A percentile compares a stretch with the other conserved stretches of the same genome.
Evolutionary conservation across 53 echinoderm and acorn worm genomes (phyloP).

Genomic region (Zoroaster sp.): DNA sequence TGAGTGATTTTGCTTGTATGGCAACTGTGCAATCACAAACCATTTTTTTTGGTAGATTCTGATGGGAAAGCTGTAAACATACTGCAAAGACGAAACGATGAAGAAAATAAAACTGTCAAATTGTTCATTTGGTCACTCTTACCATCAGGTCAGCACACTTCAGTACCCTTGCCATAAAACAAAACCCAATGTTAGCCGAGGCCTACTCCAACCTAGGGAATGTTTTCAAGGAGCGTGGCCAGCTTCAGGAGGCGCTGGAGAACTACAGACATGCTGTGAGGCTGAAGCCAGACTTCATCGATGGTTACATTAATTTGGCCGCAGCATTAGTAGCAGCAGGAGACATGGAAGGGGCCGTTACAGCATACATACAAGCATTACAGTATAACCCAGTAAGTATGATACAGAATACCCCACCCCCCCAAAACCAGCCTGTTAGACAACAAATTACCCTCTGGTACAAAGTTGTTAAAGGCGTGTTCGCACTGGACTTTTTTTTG

Average conservation of each 20-base stretch:
- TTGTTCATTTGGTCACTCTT: background rate
- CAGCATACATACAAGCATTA: slow-evolving; percentile 90
- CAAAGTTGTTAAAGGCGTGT: too few species aligned
- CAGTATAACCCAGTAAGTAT: slow-evolving; percentile 96
- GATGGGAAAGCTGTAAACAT: too few species aligned
- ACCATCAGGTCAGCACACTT: slow-evolving; percentile 90
- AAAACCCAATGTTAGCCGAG: slow-evolving; percentile 96
- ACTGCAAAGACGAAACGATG: too few species aligned
- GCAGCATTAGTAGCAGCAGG: slow-evolving; percentile 98
- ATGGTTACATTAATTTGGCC: slow-evolving; percentile 97
- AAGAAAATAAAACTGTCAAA: too few species aligned
- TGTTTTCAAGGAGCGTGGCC: slow-evolving; percentile 97
- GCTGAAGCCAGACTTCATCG: slow-evolving; percentile 98
- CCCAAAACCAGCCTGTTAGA: too few species aligned
- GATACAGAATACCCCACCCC: background rate
- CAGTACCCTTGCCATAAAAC: slow-evolving; percentile 96
- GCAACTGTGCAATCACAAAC: too few species aligned
- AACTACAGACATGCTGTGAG: slow-evolving; percentile 98
- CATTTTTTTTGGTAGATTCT: too few species aligned
- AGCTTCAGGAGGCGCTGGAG: slow-evolving; percentile 95
- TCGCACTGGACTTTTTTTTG: too few species aligned
- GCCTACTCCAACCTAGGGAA: slow-evolving; percentile 98
- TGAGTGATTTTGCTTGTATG: too few species aligned
- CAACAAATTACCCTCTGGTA: too few species aligned
- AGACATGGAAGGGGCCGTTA: slow-evolving; percentile 99